Percentiles rank a stretch among this genome's conserved stretches.
Conservation (phyloP, 1,140 invertebrate species). For the Neodiprion fabricii region DNA sequence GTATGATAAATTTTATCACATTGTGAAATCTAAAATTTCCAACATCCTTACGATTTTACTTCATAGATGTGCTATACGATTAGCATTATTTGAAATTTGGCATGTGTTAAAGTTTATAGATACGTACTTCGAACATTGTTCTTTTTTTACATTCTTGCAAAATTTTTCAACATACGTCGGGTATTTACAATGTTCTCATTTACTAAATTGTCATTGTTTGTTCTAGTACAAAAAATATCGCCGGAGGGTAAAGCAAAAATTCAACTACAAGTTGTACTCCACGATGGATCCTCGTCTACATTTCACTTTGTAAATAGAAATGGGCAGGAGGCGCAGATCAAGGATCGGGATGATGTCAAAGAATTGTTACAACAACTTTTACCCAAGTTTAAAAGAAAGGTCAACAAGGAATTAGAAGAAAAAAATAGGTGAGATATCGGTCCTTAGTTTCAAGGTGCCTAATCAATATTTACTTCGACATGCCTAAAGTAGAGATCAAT, state of each 20-base stretch:
- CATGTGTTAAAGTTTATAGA: too few relatives aligned
- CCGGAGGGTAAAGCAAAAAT: conserved; percentile 98
- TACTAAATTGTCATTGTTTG: not conserved
- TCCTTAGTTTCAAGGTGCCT: not conserved
- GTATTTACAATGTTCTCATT: too few relatives aligned
- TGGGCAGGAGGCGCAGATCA: conserved; percentile 81
- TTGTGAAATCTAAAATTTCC: conserved; percentile 13
- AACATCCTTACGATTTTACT: too few relatives aligned
- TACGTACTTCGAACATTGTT: too few relatives aligned
- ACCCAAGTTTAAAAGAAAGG: conserved; percentile 94
- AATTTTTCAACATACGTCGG: too few relatives aligned
- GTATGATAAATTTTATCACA: not conserved
- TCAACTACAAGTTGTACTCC: conserved; percentile 96
- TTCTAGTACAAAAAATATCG: conserved; percentile 96
- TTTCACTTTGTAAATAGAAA: conserved; percentile 97
- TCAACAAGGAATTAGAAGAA: conserved; percentile 92
- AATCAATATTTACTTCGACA: not conserved
- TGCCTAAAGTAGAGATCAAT: too few relatives aligned
- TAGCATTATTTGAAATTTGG: too few relatives aligned
- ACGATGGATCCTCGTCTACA: conserved; percentile 92
- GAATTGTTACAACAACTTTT: conserved; percentile 89
- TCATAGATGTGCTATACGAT: too few relatives aligned
- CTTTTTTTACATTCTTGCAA: too few relatives aligned
- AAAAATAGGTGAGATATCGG: conserved; percentile 69
- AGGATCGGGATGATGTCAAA: conserved; percentile 93